Conservation (phyloP, 2,888 invertebrate species). For the Bunonema sp. region DNA sequence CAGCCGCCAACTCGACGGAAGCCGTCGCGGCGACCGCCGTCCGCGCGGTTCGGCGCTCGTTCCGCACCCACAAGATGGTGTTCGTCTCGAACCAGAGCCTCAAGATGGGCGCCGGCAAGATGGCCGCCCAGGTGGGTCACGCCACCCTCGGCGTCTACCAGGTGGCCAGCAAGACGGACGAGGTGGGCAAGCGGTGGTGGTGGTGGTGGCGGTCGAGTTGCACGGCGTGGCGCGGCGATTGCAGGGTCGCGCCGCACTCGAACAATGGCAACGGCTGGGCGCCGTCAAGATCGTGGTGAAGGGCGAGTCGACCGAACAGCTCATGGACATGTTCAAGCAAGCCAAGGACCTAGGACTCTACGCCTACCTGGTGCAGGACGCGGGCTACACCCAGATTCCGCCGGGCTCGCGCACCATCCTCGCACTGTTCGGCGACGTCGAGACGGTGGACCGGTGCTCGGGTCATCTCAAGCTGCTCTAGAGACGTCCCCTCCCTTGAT, state of each 20-base stretch:
- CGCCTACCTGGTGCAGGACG: slow-evolving; percentile 50
- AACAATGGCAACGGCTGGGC: not conserved
- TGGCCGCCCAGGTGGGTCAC: slow-evolving; percentile 54
- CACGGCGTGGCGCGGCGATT: not conserved
- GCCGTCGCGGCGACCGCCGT: not conserved
- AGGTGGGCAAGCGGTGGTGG: not conserved
- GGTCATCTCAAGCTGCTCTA: slow-evolving; percentile 46
- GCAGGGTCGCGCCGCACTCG: not conserved
- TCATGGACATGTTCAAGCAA: slow-evolving; percentile 47
- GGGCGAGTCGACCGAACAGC: slow-evolving; percentile 47
- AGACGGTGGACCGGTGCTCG: slow-evolving; percentile 46
- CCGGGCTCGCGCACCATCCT: slow-evolving; percentile 48
- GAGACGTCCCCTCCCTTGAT: not conserved
- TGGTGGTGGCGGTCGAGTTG: not conserved
- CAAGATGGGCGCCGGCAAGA: slow-evolving; percentile 56
- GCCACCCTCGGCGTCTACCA: slow-evolving; percentile 54
- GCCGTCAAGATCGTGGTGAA: slow-evolving; percentile 33
- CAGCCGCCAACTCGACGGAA: not conserved
- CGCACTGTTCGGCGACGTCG: slow-evolving; percentile 47
- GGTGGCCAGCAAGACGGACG: not conserved
- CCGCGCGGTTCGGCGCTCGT: not conserved
- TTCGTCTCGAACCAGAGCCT: slow-evolving; percentile 55
- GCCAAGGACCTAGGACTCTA: slow-evolving; percentile 45
- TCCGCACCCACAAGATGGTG: slow-evolving; percentile 53
- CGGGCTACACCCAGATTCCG: slow-evolving; percentile 51